Evolutionary conservation across 1,140 invertebrate genomes (phyloP), one percentile per base, ranked within the genome.

Genomic region (Aphelenchoides fujianensis): DNA sequence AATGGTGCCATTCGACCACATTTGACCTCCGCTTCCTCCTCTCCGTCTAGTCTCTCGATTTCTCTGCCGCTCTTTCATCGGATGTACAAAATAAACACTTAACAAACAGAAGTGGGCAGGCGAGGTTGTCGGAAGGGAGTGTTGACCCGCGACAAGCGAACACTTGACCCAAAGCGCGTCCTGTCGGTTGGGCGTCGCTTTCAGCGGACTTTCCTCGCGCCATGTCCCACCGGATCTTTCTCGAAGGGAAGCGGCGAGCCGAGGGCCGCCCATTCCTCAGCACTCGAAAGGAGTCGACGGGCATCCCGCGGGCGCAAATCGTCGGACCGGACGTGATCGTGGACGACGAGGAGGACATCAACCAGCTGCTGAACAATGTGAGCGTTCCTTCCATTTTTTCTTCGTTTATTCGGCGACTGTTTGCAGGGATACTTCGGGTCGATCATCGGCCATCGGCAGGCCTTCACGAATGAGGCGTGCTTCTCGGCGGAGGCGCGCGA

Each of bases 381-480:
- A 59, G 55, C n/a, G n/a, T n/a, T 59, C 23, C 19, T 59, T 59
- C 27, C 5, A 59, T 59, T 59, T 7, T 7, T 59, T 19, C 5
- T 59, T 59, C 28, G 34, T 59, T 59, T n/a, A n/a, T n/a, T n/a
- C n/a, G n/a, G n/a, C n/a, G n/a, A n/a, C n/a, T n/a, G n/a, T n/a
- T 59, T 59, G 12, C 34, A 59, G 55, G 55, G 55, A 16, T 59
- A 7, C 19, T 59, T 30, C 55, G 55, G 55, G 23, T 5, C 55
- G 7, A 59, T 59, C 5, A 16, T 59, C 5, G 55, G 55, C 5
- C 55, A 59, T 16, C 55, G 55, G 19, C 7, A 30, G 55, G 34
- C 28, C 34, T 59, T 59, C 34, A 7, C 5, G 12, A 59, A 59
- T 59, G 7, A 5, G 12, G 5, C 5, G 7, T 59, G 55, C 34